These are phyloP conservation scores for Harpagus bidentatus DNA, from an alignment of 2,113 vertebrate species.

Conservation along the genomic window DNA sequence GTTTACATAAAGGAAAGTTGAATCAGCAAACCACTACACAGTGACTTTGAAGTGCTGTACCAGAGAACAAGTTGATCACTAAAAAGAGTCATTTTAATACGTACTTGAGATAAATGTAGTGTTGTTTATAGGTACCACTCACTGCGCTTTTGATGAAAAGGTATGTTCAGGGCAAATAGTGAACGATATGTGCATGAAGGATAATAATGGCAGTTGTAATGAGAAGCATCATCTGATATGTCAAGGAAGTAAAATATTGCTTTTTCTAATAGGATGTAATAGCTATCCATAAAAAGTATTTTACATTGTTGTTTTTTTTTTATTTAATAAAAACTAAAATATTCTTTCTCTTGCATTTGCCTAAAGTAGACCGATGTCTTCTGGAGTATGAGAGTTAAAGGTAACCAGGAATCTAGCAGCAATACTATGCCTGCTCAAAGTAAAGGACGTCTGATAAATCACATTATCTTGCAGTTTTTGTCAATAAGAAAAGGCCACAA, in stretches of 20 bases:
- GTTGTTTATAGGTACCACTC: neutral
- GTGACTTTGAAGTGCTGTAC: neutral
- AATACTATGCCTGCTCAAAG: neutral
- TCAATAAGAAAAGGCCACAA: neutral
- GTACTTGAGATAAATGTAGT: neutral
- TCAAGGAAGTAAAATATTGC: neutral
- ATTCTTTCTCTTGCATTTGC: neutral
- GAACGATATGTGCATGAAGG: neutral
- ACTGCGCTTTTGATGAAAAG: neutral
- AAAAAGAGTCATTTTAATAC: neutral
- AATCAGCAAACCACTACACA: neutral
- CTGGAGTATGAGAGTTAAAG: neutral
- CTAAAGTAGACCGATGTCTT: neutral
- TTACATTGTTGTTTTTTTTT: neutral
- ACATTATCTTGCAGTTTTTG: neutral
- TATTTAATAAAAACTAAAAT: neutral
- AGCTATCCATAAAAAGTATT: neutral
- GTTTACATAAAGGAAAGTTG: neutral
- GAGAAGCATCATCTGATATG: neutral
- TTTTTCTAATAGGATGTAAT: neutral
- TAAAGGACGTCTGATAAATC: neutral
- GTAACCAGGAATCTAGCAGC: neutral
- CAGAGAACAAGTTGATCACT: neutral
- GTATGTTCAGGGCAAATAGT: neutral
- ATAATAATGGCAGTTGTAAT: neutral